Evolutionary conservation across 2,888 invertebrate genomes (phyloP).

Genomic region (Oligia latruncula): DNA sequence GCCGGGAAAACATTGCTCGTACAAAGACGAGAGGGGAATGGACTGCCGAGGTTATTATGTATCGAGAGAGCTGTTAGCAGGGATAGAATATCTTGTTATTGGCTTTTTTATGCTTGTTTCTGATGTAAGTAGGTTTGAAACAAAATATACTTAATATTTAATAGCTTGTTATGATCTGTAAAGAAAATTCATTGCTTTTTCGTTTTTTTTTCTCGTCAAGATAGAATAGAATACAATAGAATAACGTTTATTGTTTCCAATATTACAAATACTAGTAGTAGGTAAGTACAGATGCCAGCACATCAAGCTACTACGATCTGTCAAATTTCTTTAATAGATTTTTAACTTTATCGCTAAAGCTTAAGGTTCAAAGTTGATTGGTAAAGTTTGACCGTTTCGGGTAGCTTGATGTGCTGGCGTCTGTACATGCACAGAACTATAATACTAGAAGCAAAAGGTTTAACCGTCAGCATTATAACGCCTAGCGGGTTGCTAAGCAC

Average conservation of each 20-base stretch:
- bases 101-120: conserved; percentile 2
- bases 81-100: conserved; percentile 11
- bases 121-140: neutral
- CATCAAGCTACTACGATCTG: no score
- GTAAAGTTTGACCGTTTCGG: no score
- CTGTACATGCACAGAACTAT: neutral
- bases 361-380: no score
- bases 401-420: no score
- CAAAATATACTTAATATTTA: neutral
- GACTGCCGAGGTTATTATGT: conserved; percentile 36
- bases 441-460: neutral
- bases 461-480: neutral
- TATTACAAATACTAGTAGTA: no score
- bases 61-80: conserved; percentile 14
- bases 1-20: conserved; percentile 64
- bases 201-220: neutral
- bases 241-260: neutral
- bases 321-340: no score
- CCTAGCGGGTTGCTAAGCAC: neutral
- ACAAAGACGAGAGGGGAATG: conserved; percentile 35
- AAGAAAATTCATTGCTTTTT: neutral
- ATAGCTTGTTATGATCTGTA: neutral
- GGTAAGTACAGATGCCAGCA: no score
- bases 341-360: no score
- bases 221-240: neutral